A percentile compares a stretch with the other conserved stretches of the same genome.
Conservation (phyloP, 2,113 vertebrate species). For the Hyperoodon ampullatus region DNA sequence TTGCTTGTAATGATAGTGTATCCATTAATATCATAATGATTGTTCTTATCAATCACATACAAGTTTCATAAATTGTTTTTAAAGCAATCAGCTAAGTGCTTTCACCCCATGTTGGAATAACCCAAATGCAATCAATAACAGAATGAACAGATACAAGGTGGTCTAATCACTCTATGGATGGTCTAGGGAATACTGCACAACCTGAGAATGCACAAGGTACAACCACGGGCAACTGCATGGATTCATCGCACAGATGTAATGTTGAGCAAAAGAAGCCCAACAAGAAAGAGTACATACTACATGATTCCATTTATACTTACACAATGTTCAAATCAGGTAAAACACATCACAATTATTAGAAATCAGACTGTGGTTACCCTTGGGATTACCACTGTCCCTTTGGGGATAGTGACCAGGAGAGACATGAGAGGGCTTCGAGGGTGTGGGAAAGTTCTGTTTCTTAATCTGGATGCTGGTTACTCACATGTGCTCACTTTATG, state of each 20-base stretch:
- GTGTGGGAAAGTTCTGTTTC: neutral
- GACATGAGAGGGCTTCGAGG: neutral
- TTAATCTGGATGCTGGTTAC: neutral
- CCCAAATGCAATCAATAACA: neutral
- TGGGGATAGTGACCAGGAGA: neutral
- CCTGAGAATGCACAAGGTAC: neutral
- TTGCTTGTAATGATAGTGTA: neutral
- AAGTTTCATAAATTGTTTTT: slow-evolving; percentile 15
- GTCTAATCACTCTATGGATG: neutral
- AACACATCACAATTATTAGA: neutral
- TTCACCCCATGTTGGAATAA: neutral
- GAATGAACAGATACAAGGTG: neutral
- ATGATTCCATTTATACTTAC: neutral
- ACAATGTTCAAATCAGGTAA: neutral
- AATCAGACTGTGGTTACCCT: neutral
- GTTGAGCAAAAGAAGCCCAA: neutral
- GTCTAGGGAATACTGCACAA: neutral
- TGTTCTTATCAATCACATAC: neutral
- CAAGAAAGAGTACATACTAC: neutral
- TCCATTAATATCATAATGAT: neutral
- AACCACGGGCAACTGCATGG: neutral
- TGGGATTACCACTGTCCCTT: neutral
- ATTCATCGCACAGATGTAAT: neutral
- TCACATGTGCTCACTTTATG: neutral
- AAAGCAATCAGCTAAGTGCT: neutral